phyloP scores from a whole-genome alignment of 2,888 invertebrate species.

The Drosophila paramelanica region DNA sequence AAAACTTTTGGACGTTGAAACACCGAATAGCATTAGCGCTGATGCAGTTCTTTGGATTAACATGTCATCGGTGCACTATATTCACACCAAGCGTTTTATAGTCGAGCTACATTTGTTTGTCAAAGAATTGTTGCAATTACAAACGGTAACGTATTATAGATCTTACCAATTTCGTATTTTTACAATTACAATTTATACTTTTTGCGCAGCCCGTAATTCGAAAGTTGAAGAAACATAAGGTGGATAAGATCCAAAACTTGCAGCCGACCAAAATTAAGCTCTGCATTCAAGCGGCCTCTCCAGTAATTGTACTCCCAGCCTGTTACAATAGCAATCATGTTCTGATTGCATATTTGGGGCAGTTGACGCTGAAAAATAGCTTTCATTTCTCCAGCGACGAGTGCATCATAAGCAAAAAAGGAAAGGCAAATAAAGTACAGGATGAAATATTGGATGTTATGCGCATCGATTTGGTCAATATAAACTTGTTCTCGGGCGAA shows the following conservation, averaged over 20 bases:
- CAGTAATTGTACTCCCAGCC: constrained; percentile 94
- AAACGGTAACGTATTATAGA: constrained; percentile 87
- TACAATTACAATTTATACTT: background rate
- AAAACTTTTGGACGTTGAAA: constrained; percentile 58
- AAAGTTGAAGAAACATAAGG: constrained; percentile 81
- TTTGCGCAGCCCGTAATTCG: constrained; percentile 75
- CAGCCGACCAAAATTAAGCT: constrained; percentile 82
- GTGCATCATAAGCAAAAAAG: constrained; percentile 74
- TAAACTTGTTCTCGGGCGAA: constrained; percentile 89
- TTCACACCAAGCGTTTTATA: constrained; percentile 97
- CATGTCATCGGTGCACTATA: constrained; percentile 96
- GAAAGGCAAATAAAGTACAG: constrained; percentile 44
- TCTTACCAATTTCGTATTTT: background rate
- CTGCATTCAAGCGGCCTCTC: constrained; percentile 86
- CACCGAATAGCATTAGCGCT: constrained; percentile 69
- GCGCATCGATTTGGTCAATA: constrained; percentile 88
- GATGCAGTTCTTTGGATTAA: constrained; percentile 86
- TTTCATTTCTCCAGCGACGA: constrained; percentile 88
- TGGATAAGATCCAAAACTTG: constrained; percentile 54
- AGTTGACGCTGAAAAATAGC: constrained; percentile 90
- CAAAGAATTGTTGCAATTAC: constrained; percentile 92
- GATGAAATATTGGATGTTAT: constrained; percentile 87
- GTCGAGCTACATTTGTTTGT: constrained; percentile 95
- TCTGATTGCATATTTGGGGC: constrained; percentile 92
- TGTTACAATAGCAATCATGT: constrained; percentile 91